Percentiles rank a stretch among this genome's conserved stretches.
These are phyloP conservation scores for Urechis unicinctus DNA, from an alignment of 2,888 invertebrate species.

Conservation along the genomic window DNA sequence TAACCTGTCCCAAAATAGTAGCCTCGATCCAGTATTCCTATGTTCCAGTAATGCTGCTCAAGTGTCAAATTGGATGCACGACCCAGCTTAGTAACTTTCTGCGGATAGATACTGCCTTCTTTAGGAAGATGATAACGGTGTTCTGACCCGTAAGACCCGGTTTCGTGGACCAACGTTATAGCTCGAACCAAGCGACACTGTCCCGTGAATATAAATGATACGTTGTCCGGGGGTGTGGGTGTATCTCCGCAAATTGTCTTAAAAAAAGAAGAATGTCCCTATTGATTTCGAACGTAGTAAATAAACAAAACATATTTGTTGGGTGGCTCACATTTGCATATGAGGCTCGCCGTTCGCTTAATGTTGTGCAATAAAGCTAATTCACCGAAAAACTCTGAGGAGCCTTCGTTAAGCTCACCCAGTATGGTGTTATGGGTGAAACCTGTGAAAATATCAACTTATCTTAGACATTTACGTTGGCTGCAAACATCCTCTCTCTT, in stretches of 20 bases:
- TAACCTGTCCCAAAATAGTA: slow-evolving; percentile 3
- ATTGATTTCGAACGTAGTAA: too few species aligned
- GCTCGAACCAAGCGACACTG: slow-evolving; percentile 25
- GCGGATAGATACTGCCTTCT: too few species aligned
- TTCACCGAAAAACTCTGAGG: slow-evolving; percentile 35
- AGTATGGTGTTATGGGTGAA: slow-evolving; percentile 1
- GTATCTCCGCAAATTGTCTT: slow-evolving; percentile 18
- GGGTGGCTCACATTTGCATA: slow-evolving; percentile 25
- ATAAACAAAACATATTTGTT: too few species aligned
- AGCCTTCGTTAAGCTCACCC: slow-evolving; percentile 25
- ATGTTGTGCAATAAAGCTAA: slow-evolving; percentile 30
- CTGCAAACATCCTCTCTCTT: too few species aligned
- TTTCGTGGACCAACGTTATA: slow-evolving; percentile 20
- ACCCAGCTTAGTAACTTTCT: too few species aligned
- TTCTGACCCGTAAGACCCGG: too few species aligned
- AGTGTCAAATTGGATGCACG: too few species aligned
- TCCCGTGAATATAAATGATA: slow-evolving; percentile 26
- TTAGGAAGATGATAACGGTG: too few species aligned
- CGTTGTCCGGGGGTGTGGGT: slow-evolving; percentile 16
- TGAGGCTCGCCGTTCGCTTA: slow-evolving; percentile 26
- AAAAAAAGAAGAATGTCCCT: too few species aligned
- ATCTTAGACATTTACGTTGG: too few species aligned
- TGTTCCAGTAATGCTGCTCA: background rate
- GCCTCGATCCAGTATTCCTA: slow-evolving; percentile 2
- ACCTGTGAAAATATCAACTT: slow-evolving; percentile 4